Base-by-base conservation (phyloP, 1,140 invertebrate species). In the Ceratina japonica region DNA sequence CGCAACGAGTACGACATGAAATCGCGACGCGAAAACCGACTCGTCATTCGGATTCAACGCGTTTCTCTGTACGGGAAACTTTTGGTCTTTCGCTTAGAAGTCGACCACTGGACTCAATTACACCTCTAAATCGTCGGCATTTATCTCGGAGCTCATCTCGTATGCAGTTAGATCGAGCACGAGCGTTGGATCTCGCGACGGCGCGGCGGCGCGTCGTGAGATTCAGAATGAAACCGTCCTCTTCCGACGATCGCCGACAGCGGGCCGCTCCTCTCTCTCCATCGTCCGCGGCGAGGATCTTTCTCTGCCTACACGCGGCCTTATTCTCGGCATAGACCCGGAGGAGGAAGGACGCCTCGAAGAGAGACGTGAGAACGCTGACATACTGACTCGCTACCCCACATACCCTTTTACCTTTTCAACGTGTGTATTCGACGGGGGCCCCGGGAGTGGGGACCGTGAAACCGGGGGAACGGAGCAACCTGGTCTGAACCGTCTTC, bases 331-430 rank as follows among this genome's bases (percentile, higher is more conserved):
- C 85, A 77, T 74, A 79, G 83, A 87, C 61, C 75, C 84, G 83
- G 81, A 89, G 81, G 80, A 89, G 83, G 87, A 89, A 88, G 87
- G 86, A 88, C 81, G 86, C 73, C 64, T 52, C 79, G 85, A 87
- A 89, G 87, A 86, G 86, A 91, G 90, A 91, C 83, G 87, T 86
- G 87, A 89, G 90, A 88, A 91, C 89, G 91, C 91, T 92, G 92
- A 92, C 92, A 92, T 82, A 92, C 91, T 92, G 91, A 92, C 92
- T 92, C 90, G 91, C 92, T 92, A 92, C 89, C 92, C 91, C 91
- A 92, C 91, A 92, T 92, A 92, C 89, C 91, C 91, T 92, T 92
- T 90, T 92, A 88, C 90, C 90, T 91, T 90, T 87, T 90, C 87
- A 80, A 88, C 85, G 84, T 79, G 81, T 82, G 51, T 72, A 75